phyloP scores from a whole-genome alignment of 2,797 vertebrate genomes.

The Chelon auratus region DNA sequence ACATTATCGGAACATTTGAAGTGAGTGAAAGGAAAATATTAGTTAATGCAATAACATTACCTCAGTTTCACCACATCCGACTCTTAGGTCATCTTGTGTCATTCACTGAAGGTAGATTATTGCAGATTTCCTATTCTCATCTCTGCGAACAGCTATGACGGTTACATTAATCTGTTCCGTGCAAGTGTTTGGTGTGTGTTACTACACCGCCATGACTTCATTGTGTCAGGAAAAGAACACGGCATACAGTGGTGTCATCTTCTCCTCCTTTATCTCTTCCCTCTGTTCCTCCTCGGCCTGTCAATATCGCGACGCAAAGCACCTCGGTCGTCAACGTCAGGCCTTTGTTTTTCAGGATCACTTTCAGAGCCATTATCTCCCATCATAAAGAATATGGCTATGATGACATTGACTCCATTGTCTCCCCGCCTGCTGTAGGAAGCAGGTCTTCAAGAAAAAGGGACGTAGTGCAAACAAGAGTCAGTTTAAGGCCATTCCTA shows the following conservation, averaged over 20 bases:
- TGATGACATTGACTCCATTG: slow-evolving; percentile 66
- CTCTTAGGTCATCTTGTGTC: slow-evolving; percentile 31
- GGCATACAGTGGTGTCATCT: slow-evolving; percentile 69
- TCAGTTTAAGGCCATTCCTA: slow-evolving; percentile 23
- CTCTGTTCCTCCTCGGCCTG: slow-evolving; percentile 43
- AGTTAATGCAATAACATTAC: slow-evolving; percentile 62
- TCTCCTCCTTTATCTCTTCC: slow-evolving; percentile 62
- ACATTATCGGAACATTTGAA: slow-evolving; percentile 33
- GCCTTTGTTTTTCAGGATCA: slow-evolving; percentile 72
- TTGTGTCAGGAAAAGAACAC: slow-evolving; percentile 58
- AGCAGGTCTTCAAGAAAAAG: slow-evolving; percentile 57
- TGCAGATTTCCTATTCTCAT: slow-evolving; percentile 10
- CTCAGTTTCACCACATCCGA: slow-evolving; percentile 48
- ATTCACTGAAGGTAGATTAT: slow-evolving; percentile 16
- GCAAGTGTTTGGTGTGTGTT: slow-evolving; percentile 56
- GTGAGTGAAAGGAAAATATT: slow-evolving; percentile 56
- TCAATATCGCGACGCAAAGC: slow-evolving; percentile 60
- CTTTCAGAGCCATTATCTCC: slow-evolving; percentile 74
- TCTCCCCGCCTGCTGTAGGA: slow-evolving; percentile 57
- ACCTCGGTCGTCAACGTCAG: slow-evolving; percentile 67
- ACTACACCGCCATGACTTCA: slow-evolving; percentile 66
- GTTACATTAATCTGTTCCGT: slow-evolving; percentile 52
- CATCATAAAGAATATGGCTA: slow-evolving; percentile 71
- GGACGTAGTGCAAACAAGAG: slow-evolving; percentile 29
- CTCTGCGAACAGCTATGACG: slow-evolving; percentile 13